Evolutionary conservation across 2,797 vertebrate genomes (phyloP), one percentile per base, ranked within the genome.

Genomic region (Lacerta viridis): DNA sequence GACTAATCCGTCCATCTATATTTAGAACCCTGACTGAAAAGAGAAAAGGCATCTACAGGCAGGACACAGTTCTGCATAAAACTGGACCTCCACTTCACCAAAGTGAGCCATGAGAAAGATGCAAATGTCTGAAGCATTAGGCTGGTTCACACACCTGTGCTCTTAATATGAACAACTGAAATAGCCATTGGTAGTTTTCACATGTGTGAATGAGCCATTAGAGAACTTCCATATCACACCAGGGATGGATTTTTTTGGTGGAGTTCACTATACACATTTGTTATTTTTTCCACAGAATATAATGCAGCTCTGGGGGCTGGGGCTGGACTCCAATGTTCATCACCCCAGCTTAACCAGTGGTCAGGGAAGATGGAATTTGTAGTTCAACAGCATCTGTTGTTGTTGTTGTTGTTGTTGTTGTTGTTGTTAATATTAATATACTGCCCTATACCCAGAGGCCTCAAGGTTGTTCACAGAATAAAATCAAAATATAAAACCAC

Each of bases 1-100:
- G 90, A 96, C 93, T 98, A 98, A 98, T 98, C 98, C 95, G 18
- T 93, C 92, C 91, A 86, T 92, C 93, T 97, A 95, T 95, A 92
- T 97, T 96, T 95, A 95, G 94, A 86, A 94, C 43, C 86, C 78
- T 90, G 91, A 86, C 87, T 87, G 94, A 94, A 96, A 69, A 93
- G 86, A 92, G 88, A 88, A 81, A 75, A 85, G 50, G 74, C 76
- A 36, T 39, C 80, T 78, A 87, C 80, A 89, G 78, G 72, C 33
- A 88, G 80, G n/a, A 59, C 89, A 46, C 17, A 88, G 29, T 77
- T 43, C 41, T 92, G 71, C 81, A 86, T 87, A 89, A 87, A 91
- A 55, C 29, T 69, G 41, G 90, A 90, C 4, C 83, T 79, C 80
- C 75, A 86, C 43, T 2, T 0, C 66, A 11, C 18, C n/a, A 89